Conservation (phyloP, 2,797 vertebrate genomes). For the Hephaestus fuliginosus region DNA sequence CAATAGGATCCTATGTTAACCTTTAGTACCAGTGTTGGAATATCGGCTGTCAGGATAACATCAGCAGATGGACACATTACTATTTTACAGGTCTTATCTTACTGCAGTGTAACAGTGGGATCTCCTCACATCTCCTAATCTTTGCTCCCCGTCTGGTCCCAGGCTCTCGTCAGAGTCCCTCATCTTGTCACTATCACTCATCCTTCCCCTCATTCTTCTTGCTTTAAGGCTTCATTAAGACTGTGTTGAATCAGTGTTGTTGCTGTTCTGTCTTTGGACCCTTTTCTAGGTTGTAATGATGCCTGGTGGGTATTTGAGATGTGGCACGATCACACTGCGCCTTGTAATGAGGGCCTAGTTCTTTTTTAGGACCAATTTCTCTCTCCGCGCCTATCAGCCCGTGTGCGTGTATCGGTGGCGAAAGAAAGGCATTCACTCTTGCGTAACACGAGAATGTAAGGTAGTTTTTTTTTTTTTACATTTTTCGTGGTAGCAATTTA, state of each 20-base stretch:
- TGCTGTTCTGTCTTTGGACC: slow-evolving; percentile 76
- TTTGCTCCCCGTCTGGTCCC: slow-evolving; percentile 55
- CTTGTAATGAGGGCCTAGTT: slow-evolving; percentile 75
- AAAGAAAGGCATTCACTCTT: slow-evolving; percentile 55
- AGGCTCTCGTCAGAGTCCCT: slow-evolving; percentile 48
- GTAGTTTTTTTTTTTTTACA: slow-evolving; percentile 12
- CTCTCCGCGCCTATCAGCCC: slow-evolving; percentile 44
- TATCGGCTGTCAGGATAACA: background rate
- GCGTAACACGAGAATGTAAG: slow-evolving; percentile 44
- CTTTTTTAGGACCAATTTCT: slow-evolving; percentile 68
- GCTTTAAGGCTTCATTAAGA: slow-evolving; percentile 80
- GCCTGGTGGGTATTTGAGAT: slow-evolving; percentile 81
- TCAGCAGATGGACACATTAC: slow-evolving; percentile 36
- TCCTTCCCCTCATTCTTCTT: slow-evolving; percentile 40
- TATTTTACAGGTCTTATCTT: slow-evolving; percentile 23
- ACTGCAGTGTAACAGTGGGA: slow-evolving; percentile 14
- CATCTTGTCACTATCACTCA: slow-evolving; percentile 63
- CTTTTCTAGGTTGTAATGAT: slow-evolving; percentile 79
- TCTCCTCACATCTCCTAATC: slow-evolving; percentile 41
- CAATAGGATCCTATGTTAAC: background rate
- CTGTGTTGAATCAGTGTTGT: slow-evolving; percentile 79
- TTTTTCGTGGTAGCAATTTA: slow-evolving; percentile 45
- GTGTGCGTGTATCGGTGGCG: slow-evolving; percentile 36
- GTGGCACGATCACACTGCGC: slow-evolving; percentile 67
- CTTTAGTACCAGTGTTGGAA: slow-evolving; percentile 12